Evolutionary conservation across 2,113 vertebrate species (phyloP), one percentile per base, ranked within the genome.

Genomic region (Acanthisitta chloris): DNA sequence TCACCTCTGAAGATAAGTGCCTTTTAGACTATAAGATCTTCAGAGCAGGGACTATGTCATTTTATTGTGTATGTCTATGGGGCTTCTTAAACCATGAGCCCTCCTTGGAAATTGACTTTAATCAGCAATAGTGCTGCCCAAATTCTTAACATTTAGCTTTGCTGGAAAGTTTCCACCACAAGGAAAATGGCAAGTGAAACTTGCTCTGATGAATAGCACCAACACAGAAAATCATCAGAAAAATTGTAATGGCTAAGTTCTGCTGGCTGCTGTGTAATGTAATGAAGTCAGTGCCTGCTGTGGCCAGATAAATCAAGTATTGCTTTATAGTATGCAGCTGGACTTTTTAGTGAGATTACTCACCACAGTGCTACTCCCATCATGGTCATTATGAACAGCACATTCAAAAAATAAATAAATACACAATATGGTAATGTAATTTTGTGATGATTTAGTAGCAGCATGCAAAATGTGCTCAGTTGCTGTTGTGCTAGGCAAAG

Each of bases 381-480:
- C 72, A 81, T 17, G 29, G 33, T 29, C 49, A 87, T 95, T 95
- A 89, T 42, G 57, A 91, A 87, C 36, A 72, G 33, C 23, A 61
- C 42, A 87, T 85, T 91, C 4, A 52, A 81, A 45, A 89, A 91
- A 85, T 64, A 93, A 88, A 80, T 65, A 94, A 92, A 87, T 64
- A 81, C 46, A 84, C 36, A 91, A 84, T 95, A 94, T 87, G 45
- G 51, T 92, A 96, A 95, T 85, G 34, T 84, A 89, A 95, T 96
- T 87, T 91, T 51, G n/a, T 14, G 29, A 48, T 92, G 73, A 94
- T 81, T 96, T 94, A 94, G 61, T 64, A 95, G 26, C 74, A 67
- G 23, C n/a, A 79, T 54, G 28, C 6, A 65, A 85, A 92, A 86
- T 81, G 48, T 57, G 8, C 40, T 51, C n/a, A 24, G 31, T 45